phyloP scores from a whole-genome alignment of 2,888 invertebrate species.

The Drosophila quinaria region DNA sequence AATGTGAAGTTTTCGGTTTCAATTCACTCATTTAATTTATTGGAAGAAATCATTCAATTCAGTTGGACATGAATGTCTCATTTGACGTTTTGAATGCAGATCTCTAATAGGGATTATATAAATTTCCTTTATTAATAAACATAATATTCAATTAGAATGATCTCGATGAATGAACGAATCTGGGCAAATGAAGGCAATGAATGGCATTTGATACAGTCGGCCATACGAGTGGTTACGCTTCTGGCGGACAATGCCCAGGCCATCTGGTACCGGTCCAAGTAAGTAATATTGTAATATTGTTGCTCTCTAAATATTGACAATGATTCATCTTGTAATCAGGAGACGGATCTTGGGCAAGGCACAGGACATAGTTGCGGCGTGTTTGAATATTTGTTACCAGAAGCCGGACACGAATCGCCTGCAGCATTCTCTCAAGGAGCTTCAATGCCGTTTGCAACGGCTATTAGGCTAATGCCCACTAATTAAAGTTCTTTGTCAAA shows the following conservation, averaged over 20 bases:
- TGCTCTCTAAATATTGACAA: not conserved
- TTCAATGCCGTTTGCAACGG: slow-evolving; percentile 84
- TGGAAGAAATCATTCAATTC: too few relatives aligned
- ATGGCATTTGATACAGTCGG: slow-evolving; percentile 92
- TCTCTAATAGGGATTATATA: not conserved
- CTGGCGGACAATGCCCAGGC: slow-evolving; percentile 89
- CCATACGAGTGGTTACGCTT: slow-evolving; percentile 90
- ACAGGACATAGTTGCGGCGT: slow-evolving; percentile 91
- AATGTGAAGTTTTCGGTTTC: too few relatives aligned
- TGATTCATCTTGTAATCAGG: slow-evolving; percentile 85
- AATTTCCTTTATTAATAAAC: not conserved
- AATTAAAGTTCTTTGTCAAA: slow-evolving; percentile 37
- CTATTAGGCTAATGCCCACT: slow-evolving; percentile 51
- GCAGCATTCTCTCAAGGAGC: slow-evolving; percentile 86
- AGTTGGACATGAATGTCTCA: too few relatives aligned
- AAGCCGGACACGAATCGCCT: slow-evolving; percentile 90
- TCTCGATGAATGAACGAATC: slow-evolving; percentile 92
- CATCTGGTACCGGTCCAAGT: slow-evolving; percentile 86
- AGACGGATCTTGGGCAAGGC: slow-evolving; percentile 89
- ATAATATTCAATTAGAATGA: slow-evolving; percentile 87
- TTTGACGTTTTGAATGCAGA: too few relatives aligned
- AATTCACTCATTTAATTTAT: too few relatives aligned
- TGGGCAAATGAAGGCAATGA: slow-evolving; percentile 95
- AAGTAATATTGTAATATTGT: slow-evolving; percentile 40
- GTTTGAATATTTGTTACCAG: slow-evolving; percentile 91